phyloP scores from a whole-genome alignment of 2,113 vertebrate species.

The Pholis gunnellus region DNA sequence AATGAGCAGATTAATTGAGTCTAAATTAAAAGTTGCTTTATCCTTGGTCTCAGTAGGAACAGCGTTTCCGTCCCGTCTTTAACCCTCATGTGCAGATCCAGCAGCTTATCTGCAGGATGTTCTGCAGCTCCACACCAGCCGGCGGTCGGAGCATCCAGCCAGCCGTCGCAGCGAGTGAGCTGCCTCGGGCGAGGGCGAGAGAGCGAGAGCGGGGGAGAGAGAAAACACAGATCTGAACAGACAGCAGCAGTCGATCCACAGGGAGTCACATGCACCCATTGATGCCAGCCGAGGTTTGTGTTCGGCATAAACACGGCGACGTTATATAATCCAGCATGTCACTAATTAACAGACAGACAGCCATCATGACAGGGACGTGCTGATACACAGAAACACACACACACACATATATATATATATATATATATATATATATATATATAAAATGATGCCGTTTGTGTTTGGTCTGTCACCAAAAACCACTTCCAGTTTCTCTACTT shows the following conservation, averaged over 20 bases:
- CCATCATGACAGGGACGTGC: not conserved
- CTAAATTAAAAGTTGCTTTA: no score
- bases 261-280: constrained; percentile 41
- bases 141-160: constrained; percentile 30
- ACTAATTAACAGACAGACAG: constrained; percentile 33
- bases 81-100: constrained; percentile 27
- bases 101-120: constrained; percentile 45
- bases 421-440: no score
- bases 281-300: not conserved
- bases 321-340: constrained; percentile 40
- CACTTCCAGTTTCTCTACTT: no score
- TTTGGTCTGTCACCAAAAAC: no score
- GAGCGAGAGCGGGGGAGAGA: not conserved
- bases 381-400: not conserved
- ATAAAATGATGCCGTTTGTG: no score
- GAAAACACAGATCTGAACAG: constrained; percentile 37
- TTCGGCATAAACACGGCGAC: constrained; percentile 8
- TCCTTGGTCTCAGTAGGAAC: no score
- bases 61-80: no score
- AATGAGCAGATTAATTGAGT: no score
- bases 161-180: no score
- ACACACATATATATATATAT: no score
- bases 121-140: not conserved
- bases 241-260: constrained; percentile 47
- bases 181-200: no score